Evolutionary conservation across 2,113 vertebrate species (phyloP).

Genomic region (Paracanthobrama guichenoti): DNA sequence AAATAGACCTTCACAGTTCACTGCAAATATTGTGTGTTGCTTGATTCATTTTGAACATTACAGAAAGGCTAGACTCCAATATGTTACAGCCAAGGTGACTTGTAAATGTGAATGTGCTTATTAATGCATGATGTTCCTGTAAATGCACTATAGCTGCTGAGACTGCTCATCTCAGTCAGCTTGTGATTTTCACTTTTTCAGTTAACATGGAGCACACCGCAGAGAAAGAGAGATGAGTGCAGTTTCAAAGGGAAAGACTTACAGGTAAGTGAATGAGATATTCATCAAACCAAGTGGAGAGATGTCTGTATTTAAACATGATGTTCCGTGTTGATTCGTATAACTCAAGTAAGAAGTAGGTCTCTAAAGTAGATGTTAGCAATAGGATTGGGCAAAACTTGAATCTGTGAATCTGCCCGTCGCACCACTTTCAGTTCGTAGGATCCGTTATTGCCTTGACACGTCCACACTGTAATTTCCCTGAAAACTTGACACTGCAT

Average conservation of each 20-base stretch:
- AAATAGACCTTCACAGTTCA: slow-evolving; percentile 4
- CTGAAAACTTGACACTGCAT: slow-evolving; percentile 36
- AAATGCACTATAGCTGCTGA: slow-evolving; percentile 6
- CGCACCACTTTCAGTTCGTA: not conserved
- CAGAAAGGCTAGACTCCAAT: slow-evolving; percentile 6
- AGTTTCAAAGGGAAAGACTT: slow-evolving; percentile 95
- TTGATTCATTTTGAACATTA: not conserved
- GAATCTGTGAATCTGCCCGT: not conserved
- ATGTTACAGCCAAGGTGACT: slow-evolving; percentile 13
- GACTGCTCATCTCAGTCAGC: not conserved
- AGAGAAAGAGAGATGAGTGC: slow-evolving; percentile 87
- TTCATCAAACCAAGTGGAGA: not conserved
- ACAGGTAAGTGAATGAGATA: slow-evolving; percentile 76
- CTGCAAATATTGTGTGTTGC: not conserved
- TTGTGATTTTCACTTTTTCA: slow-evolving; percentile 60
- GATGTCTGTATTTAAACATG: not conserved
- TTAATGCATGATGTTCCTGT: slow-evolving; percentile 14
- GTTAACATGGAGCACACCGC: slow-evolving; percentile 87
- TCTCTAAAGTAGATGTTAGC: not conserved
- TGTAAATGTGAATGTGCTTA: slow-evolving; percentile 13
- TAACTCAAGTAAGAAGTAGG: not conserved
- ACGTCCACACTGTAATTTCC: slow-evolving; percentile 42
- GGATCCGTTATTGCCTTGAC: slow-evolving; percentile 3
- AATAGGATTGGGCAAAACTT: not conserved
- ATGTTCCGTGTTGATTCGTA: not conserved